phyloP scores from a whole-genome alignment of 2,888 invertebrate genomes.

The Coleophora flavipennella region DNA sequence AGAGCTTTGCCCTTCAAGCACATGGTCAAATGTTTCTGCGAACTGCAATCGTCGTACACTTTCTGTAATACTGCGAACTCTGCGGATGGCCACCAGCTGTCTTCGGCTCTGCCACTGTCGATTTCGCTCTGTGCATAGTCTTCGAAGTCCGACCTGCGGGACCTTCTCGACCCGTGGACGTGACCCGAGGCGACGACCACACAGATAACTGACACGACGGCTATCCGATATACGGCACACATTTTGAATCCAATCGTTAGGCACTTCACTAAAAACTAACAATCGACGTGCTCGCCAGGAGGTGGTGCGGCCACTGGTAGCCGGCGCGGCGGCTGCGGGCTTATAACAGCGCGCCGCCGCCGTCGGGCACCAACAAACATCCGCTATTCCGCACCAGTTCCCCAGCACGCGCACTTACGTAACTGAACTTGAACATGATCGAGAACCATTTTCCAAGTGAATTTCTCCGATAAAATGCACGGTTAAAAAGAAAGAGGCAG shows the following conservation, averaged over 20 bases:
- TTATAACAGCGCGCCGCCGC: constrained; percentile 67
- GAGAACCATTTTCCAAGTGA: constrained; percentile 71
- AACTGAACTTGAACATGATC: constrained; percentile 73
- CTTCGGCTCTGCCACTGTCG: constrained; percentile 64
- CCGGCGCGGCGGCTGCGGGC: constrained; percentile 52
- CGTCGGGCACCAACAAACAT: constrained; percentile 69
- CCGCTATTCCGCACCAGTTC: constrained; percentile 74
- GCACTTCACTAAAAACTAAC: constrained; percentile 56
- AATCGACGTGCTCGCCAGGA: constrained; percentile 35
- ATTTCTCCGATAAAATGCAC: constrained; percentile 72
- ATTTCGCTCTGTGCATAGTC: constrained; percentile 61
- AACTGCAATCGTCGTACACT: constrained; percentile 76
- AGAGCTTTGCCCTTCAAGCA: constrained; percentile 76
- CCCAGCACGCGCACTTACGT: constrained; percentile 69
- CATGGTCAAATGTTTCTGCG: constrained; percentile 71
- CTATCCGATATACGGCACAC: constrained; percentile 65
- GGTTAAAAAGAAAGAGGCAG: constrained; percentile 66
- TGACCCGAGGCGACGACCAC: constrained; percentile 50
- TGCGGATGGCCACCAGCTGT: constrained; percentile 70
- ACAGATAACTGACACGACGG: constrained; percentile 56
- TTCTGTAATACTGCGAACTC: constrained; percentile 73
- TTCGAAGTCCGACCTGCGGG: constrained; percentile 56
- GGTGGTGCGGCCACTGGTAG: constrained; percentile 52
- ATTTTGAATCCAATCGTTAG: constrained; percentile 46
- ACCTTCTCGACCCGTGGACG: constrained; percentile 57